phyloP scores from a whole-genome alignment of 2,888 invertebrate genomes.

The Augiades crinisus region DNA sequence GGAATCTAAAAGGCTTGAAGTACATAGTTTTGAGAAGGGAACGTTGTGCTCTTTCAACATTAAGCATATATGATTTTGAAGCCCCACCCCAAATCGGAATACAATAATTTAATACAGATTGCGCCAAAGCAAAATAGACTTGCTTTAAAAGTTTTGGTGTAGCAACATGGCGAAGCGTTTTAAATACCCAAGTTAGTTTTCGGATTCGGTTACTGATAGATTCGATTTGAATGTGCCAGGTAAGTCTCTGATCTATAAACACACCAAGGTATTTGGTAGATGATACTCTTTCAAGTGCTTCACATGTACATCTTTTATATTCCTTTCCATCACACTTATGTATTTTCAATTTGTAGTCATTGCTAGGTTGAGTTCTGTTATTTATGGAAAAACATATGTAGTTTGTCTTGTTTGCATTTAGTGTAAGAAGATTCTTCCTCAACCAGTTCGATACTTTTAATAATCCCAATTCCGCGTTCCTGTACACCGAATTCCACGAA shows the following conservation, averaged over 20 bases:
- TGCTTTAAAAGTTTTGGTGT: slow-evolving; percentile 6
- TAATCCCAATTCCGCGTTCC: not conserved
- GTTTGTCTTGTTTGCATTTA: too few relatives aligned
- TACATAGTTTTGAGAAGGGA: slow-evolving; percentile 24
- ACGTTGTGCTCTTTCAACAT: slow-evolving; percentile 26
- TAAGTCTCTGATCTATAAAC: slow-evolving; percentile 13
- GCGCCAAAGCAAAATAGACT: slow-evolving; percentile 18
- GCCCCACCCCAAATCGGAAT: slow-evolving; percentile 19
- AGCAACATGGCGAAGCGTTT: slow-evolving; percentile 18
- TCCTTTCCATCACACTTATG: not conserved
- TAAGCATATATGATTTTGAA: not conserved
- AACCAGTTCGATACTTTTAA: not conserved
- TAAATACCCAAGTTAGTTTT: slow-evolving; percentile 22
- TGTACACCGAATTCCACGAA: slow-evolving; percentile 20
- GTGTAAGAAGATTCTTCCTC: too few relatives aligned
- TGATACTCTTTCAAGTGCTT: slow-evolving; percentile 1
- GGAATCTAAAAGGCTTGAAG: slow-evolving; percentile 18
- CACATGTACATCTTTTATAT: not conserved
- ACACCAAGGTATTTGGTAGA: slow-evolving; percentile 25
- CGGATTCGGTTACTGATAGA: slow-evolving; percentile 6
- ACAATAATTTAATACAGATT: slow-evolving; percentile 20
- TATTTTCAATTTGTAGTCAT: not conserved
- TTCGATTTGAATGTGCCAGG: slow-evolving; percentile 22
- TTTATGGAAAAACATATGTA: too few relatives aligned
- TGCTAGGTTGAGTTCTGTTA: too few relatives aligned